Conservation (phyloP, 2,888 invertebrate species). For the Desoria tigrina region DNA sequence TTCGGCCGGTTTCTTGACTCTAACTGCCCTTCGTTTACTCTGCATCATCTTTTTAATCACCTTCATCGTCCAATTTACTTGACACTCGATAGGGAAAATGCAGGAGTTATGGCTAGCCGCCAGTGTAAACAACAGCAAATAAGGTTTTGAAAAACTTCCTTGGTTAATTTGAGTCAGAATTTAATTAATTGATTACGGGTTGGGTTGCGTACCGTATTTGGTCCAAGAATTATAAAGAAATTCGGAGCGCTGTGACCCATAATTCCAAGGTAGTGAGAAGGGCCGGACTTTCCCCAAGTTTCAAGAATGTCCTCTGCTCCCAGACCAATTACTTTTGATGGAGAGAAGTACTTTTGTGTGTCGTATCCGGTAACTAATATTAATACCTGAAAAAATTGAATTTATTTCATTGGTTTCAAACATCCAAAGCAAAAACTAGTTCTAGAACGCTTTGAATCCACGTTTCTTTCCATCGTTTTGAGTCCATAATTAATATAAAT, state of each 20-base stretch:
- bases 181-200: no score
- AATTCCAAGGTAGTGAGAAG: conserved; percentile 30
- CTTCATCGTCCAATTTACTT: conserved; percentile 13
- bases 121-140: conserved; percentile 17
- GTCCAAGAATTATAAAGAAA: conserved; percentile 33
- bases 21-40: not conserved
- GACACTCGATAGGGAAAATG: conserved; percentile 24
- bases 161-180: no score
- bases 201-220: conserved; percentile 35
- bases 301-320: conserved; percentile 28
- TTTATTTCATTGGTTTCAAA: not conserved
- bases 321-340: conserved; percentile 31
- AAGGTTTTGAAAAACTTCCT: no score
- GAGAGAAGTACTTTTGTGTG: conserved; percentile 31
- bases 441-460: not conserved
- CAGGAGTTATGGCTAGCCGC: not conserved
- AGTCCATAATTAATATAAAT: no score
- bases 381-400: conserved; percentile 20
- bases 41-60: conserved; percentile 13
- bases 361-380: conserved; percentile 40
- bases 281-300: conserved; percentile 27
- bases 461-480: no score
- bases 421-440: not conserved
- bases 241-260: conserved; percentile 28
- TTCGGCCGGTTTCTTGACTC: not conserved